Percentiles rank a stretch among this genome's conserved stretches.
Conservation (phyloP, 2,113 vertebrate species). For the Callipepla californica region DNA sequence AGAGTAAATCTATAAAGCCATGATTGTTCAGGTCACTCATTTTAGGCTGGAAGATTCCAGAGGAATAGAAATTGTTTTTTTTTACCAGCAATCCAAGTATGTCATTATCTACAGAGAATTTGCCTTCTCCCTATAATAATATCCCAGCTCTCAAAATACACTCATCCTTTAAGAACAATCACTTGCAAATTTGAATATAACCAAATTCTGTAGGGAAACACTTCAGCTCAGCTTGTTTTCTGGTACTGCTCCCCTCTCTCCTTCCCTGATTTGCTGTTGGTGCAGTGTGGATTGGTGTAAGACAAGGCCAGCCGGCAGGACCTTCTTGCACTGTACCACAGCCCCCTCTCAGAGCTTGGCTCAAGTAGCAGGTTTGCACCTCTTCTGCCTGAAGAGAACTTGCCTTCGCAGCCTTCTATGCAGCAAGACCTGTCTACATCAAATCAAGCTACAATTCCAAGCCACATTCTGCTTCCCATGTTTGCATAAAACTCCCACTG, state of each 20-base stretch:
- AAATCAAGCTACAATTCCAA: constrained; percentile 69
- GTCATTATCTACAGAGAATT: not conserved
- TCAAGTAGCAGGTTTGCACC: constrained; percentile 32
- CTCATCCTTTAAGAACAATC: constrained; percentile 35
- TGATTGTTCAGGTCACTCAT: not conserved
- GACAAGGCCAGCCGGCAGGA: constrained; percentile 20
- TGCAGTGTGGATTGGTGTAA: constrained; percentile 7
- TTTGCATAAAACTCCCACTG: constrained; percentile 76
- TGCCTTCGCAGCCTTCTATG: constrained; percentile 45
- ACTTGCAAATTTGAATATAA: constrained; percentile 27
- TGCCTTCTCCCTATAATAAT: not conserved
- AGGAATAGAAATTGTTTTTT: constrained; percentile 10
- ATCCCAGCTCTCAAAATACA: not conserved
- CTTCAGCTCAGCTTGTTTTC: constrained; percentile 15
- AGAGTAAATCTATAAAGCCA: not conserved
- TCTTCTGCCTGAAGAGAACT: constrained; percentile 56
- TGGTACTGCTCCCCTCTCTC: not conserved
- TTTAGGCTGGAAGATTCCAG: not conserved
- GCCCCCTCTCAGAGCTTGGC: not conserved
- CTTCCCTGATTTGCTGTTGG: not conserved
- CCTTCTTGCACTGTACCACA: constrained; percentile 22
- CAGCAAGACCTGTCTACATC: constrained; percentile 65
- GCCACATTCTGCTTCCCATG: constrained; percentile 68
- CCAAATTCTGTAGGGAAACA: constrained; percentile 11
- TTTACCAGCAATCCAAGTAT: not conserved